These are phyloP conservation scores for Enteromius radiatus DNA, from an alignment of 2,797 vertebrate genomes.

Conservation along the genomic window DNA sequence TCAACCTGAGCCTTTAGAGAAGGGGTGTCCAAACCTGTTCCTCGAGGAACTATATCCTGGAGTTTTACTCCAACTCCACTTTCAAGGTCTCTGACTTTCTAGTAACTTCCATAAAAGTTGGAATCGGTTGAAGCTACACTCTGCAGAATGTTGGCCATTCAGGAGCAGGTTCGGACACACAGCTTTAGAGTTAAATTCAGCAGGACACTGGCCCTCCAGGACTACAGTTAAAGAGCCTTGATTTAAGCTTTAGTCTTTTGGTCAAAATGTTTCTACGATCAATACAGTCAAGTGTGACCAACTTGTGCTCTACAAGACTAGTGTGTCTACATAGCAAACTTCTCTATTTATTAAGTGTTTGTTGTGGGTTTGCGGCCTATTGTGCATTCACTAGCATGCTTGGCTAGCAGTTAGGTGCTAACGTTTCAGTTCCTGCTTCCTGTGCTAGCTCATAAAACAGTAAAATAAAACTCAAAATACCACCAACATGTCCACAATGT, in stretches of 20 bases:
- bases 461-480: conserved; percentile 48
- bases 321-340: conserved; percentile 6
- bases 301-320: not conserved
- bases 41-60: not conserved
- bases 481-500: conserved; percentile 49
- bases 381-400: conserved; percentile 30
- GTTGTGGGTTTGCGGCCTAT: conserved; percentile 25
- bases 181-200: not conserved
- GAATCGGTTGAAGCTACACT: not conserved
- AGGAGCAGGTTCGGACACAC: not conserved
- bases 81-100: not conserved
- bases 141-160: not conserved
- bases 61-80: not conserved
- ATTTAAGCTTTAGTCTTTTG: not conserved
- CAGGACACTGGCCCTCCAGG: not conserved
- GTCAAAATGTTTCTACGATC: not conserved
- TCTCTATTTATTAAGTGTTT: conserved; percentile 14
- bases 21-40: not conserved
- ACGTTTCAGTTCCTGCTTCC: conserved; percentile 47
- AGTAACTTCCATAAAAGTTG: not conserved
- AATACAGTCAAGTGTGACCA: not conserved
- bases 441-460: conserved; percentile 57
- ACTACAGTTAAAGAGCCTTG: not conserved
- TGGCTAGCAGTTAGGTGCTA: conserved; percentile 51
- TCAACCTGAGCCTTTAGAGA: not conserved